A percentile compares a stretch with the other conserved stretches of the same genome.
These are phyloP conservation scores for Dolomedes plantarius DNA, from an alignment of 2,888 invertebrate species.

Conservation along the genomic window DNA sequence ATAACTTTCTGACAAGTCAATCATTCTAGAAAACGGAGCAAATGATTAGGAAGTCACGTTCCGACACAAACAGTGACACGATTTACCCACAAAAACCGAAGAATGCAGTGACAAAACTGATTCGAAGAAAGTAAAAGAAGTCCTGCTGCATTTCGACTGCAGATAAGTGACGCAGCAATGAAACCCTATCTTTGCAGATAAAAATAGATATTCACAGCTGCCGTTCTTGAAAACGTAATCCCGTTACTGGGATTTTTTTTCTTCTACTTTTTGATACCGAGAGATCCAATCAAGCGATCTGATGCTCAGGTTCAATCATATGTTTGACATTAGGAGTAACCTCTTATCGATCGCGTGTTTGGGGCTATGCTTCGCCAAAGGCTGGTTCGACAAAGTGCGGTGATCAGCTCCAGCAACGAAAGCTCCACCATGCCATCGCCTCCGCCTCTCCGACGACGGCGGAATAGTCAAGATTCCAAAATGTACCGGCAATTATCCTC, in stretches of 20 bases:
- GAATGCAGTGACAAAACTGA: neutral
- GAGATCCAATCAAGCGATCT: constrained; percentile 1
- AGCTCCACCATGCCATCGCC: constrained; percentile 41
- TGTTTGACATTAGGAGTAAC: neutral
- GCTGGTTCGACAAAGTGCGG: constrained; percentile 54
- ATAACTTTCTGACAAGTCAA: no score
- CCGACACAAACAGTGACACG: neutral
- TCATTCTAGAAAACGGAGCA: no score
- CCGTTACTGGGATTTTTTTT: constrained; percentile 24
- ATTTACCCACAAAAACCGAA: neutral
- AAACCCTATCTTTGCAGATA: constrained; percentile 28
- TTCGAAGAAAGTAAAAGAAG: neutral
- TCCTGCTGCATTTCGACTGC: neutral
- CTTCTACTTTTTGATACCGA: neutral
- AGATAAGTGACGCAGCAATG: constrained; percentile 2
- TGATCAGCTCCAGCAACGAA: constrained; percentile 35
- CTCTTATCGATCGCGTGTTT: neutral
- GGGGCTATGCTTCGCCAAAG: constrained; percentile 58
- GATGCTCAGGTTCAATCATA: neutral
- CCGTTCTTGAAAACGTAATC: constrained; percentile 54
- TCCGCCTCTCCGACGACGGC: constrained; percentile 9
- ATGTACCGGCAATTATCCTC: constrained; percentile 45
- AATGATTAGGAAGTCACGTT: neutral
- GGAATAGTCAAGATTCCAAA: constrained; percentile 21
- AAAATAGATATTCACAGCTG: constrained; percentile 64